Evolutionary conservation across 1,140 invertebrate species (phyloP).

Genomic region (Heliconius eleuchia): DNA sequence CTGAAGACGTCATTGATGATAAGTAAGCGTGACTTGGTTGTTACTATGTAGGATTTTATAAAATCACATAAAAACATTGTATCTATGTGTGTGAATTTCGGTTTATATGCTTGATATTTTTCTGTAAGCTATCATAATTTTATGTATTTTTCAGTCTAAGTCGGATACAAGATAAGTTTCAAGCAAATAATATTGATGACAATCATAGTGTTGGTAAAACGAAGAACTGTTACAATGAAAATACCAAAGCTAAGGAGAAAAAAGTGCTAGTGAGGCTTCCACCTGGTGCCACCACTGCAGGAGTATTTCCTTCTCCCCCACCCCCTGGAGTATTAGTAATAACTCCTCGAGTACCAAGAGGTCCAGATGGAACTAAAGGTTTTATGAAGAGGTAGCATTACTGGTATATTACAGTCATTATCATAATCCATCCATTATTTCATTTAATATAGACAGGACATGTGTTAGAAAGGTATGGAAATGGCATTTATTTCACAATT

Average conservation of each 20-base stretch:
- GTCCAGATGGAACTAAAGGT: conserved; percentile 82
- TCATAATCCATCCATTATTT: conserved; percentile 44
- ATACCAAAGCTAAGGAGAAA: conserved; percentile 66
- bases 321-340: conserved; percentile 79
- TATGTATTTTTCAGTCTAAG: conserved; percentile 59
- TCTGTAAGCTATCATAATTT: neutral
- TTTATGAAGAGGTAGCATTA: conserved; percentile 82
- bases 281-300: conserved; percentile 53
- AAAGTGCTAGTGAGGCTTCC: conserved; percentile 65
- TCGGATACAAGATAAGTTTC: conserved; percentile 71
- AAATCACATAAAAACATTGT: conserved; percentile 9
- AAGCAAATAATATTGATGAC: conserved; percentile 71
- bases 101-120: neutral
- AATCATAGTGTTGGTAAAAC: conserved; percentile 52
- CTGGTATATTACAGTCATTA: conserved; percentile 28
- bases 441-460: conserved; percentile 22
- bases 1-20: conserved; percentile 85
- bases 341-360: conserved; percentile 70
- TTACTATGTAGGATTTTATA: neutral
- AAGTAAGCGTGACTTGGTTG: conserved; percentile 77
- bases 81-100: too few relatives aligned
- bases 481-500: conserved; percentile 37
- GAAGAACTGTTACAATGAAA: conserved; percentile 61
- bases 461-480: conserved; percentile 26
- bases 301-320: conserved; percentile 72